A percentile compares a stretch with the other conserved stretches of the same genome.
These are phyloP conservation scores for Peromyscus leucopus DNA, from an alignment of 2,113 vertebrate genomes.

Conservation along the genomic window DNA sequence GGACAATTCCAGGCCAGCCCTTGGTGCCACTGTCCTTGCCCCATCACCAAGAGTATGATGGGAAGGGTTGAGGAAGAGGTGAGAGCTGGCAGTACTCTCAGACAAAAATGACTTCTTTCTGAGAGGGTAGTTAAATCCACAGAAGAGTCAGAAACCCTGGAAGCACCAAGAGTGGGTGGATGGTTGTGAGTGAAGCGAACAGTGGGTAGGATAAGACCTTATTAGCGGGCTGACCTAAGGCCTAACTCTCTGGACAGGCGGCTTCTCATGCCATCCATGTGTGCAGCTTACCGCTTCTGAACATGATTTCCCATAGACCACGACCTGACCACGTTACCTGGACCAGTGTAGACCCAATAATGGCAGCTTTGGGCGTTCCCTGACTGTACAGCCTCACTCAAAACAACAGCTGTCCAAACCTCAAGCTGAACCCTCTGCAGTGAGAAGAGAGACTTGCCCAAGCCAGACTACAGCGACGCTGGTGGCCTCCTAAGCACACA, in stretches of 20 bases:
- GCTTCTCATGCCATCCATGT: neutral
- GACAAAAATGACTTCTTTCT: neutral
- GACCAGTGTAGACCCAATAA: too few species aligned
- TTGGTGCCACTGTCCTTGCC: neutral
- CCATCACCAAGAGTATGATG: accelerated
- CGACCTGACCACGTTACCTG: neutral
- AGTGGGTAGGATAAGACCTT: neutral
- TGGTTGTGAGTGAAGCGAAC: neutral
- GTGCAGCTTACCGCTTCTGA: neutral
- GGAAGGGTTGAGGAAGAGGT: neutral
- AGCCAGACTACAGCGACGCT: neutral
- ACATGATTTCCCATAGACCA: neutral
- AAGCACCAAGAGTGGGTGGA: too few species aligned
- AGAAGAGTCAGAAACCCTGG: accelerated
- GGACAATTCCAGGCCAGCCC: neutral
- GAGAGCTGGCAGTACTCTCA: accelerated
- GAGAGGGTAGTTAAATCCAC: neutral
- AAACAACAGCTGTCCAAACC: neutral
- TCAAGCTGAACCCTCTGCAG: neutral
- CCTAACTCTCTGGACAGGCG: neutral
- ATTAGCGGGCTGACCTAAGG: accelerated
- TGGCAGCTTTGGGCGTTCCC: too few species aligned
- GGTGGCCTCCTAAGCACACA: neutral
- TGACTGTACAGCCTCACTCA: too few species aligned
- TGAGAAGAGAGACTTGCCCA: neutral